Evolutionary conservation across 2,797 vertebrate species (phyloP).

Genomic region (Rhinatrema bivittatum): DNA sequence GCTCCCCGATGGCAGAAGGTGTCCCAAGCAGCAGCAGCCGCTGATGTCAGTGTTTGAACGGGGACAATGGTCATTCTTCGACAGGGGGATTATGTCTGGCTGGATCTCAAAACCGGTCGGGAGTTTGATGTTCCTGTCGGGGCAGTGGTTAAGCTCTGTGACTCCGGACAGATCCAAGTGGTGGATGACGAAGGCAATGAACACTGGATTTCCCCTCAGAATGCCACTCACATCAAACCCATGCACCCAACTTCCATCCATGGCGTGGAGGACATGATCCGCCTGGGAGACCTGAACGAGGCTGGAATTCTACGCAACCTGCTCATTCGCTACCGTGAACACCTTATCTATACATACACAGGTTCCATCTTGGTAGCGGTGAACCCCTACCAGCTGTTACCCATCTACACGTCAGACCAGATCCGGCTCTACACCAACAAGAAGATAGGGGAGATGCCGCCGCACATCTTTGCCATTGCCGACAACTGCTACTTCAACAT

Average conservation of each 20-base stretch:
- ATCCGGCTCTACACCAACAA: slow-evolving; percentile 96
- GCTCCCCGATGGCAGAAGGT: too few species aligned
- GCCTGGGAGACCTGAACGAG: slow-evolving; percentile 90
- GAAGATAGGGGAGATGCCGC: slow-evolving; percentile 95
- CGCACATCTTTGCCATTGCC: slow-evolving; percentile 94
- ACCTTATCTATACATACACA: slow-evolving; percentile 77
- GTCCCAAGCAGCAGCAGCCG: too few species aligned
- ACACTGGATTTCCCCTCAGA: slow-evolving; percentile 89
- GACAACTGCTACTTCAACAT: slow-evolving; percentile 99
- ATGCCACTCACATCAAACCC: slow-evolving; percentile 85
- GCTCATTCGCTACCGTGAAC: slow-evolving; percentile 52
- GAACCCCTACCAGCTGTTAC: slow-evolving; percentile 93
- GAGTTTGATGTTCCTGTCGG: slow-evolving; percentile 93
- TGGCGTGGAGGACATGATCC: slow-evolving; percentile 93
- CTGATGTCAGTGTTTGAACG: too few species aligned
- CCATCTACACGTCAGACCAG: slow-evolving; percentile 91
- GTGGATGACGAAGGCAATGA: slow-evolving; percentile 93
- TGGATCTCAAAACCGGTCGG: slow-evolving; percentile 85
- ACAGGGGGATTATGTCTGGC: slow-evolving; percentile 96
- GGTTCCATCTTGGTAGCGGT: slow-evolving; percentile 94
- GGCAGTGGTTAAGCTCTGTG: slow-evolving; percentile 90
- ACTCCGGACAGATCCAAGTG: slow-evolving; percentile 95
- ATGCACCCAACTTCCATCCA: slow-evolving; percentile 97
- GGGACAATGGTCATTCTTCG: too few species aligned
- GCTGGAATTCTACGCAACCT: slow-evolving; percentile 80